Evolutionary conservation across 2,113 vertebrate genomes (phyloP).

Genomic region (Collichthys lucidus): DNA sequence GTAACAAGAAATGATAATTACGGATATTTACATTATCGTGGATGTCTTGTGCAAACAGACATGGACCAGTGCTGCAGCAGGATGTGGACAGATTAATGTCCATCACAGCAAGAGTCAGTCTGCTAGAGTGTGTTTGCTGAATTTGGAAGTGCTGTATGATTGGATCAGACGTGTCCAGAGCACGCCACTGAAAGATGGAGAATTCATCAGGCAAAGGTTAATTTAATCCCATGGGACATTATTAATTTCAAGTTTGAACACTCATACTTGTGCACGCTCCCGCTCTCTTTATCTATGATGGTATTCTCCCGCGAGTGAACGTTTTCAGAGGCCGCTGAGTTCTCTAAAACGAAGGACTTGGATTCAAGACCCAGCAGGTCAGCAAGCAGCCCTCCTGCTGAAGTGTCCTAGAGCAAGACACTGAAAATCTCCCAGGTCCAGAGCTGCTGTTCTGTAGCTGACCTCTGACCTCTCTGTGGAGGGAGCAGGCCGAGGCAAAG

Average conservation of each 20-base stretch:
- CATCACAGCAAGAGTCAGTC: slow-evolving; percentile 41
- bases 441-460: background rate
- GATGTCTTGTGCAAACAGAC: slow-evolving; percentile 32
- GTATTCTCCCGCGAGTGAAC: slow-evolving; percentile 9
- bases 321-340: slow-evolving; percentile 26
- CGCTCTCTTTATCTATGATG: slow-evolving; percentile 29
- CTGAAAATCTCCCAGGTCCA: background rate
- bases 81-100: slow-evolving; percentile 48
- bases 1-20: slow-evolving; percentile 21
- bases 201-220: slow-evolving; percentile 71
- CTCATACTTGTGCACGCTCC: slow-evolving; percentile 15
- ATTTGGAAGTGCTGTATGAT: slow-evolving; percentile 43
- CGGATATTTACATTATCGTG: slow-evolving; percentile 4
- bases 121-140: slow-evolving; percentile 34
- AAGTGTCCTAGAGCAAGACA: slow-evolving; percentile 19
- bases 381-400: slow-evolving; percentile 13
- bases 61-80: slow-evolving; percentile 1
- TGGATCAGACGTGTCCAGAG: slow-evolving; percentile 50
- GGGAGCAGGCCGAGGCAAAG: background rate
- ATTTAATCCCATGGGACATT: slow-evolving; percentile 58
- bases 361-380: slow-evolving; percentile 18
- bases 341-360: background rate
- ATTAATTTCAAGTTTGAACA: slow-evolving; percentile 64
- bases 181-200: slow-evolving; percentile 53
- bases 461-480: slow-evolving; percentile 37